Percentiles rank a stretch among this genome's conserved stretches.
Evolutionary conservation across 2,113 vertebrate genomes (phyloP).

Genomic region (Fulmarus glacialis): DNA sequence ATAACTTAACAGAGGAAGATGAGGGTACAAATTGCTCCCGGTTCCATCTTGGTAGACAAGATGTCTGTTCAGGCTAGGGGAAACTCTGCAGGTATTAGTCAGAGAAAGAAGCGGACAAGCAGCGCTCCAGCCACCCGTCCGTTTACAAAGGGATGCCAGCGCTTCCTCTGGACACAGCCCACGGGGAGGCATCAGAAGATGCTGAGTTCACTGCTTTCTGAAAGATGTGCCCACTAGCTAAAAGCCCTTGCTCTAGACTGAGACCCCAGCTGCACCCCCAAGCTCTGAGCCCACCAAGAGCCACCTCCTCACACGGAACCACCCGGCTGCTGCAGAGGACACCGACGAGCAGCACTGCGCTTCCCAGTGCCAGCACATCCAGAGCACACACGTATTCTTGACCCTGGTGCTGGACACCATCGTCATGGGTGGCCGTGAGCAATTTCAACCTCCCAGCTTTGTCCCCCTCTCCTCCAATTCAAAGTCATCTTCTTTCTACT

Average conservation of each 20-base stretch:
- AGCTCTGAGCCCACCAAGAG: neutral
- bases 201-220: accelerated
- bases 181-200: accelerated
- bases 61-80: neutral
- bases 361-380: neutral
- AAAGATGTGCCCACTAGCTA: neutral
- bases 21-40: neutral
- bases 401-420: neutral
- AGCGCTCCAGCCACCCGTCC: neutral
- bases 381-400: accelerated
- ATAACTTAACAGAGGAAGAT: neutral
- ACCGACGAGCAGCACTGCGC: accelerated
- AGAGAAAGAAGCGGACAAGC: neutral
- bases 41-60: neutral
- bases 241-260: neutral
- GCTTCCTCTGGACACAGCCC: accelerated
- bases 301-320: neutral
- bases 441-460: neutral
- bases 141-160: neutral
- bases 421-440: accelerated
- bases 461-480: neutral
- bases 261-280: neutral
- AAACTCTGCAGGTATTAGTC: neutral
- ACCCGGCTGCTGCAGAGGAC: neutral
- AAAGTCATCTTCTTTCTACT: neutral